Percentiles rank a stretch among this genome's conserved stretches.
Evolutionary conservation across 1,140 invertebrate species (phyloP).

Genomic region (Amyelois transitella): DNA sequence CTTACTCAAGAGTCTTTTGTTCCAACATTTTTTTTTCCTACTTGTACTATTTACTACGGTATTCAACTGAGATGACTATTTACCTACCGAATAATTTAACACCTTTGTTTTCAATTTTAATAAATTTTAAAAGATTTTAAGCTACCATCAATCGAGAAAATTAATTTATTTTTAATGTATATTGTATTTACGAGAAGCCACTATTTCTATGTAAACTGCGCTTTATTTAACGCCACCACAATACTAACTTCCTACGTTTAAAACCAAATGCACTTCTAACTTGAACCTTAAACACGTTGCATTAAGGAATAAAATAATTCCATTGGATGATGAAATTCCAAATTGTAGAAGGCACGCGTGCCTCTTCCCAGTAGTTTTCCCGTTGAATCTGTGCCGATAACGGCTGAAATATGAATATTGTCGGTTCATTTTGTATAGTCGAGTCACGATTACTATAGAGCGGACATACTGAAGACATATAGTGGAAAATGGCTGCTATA

Average conservation of each 20-base stretch:
- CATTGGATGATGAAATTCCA: background rate
- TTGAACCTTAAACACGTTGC: background rate
- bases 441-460: slow-evolving; percentile 20
- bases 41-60: too few species aligned
- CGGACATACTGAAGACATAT: background rate
- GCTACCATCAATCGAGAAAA: too few species aligned
- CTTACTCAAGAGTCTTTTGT: too few species aligned
- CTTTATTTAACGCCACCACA: slow-evolving; percentile 12
- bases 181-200: background rate
- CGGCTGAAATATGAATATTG: slow-evolving; percentile 33
- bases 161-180: too few species aligned
- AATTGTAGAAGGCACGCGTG: background rate
- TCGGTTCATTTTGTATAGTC: slow-evolving; percentile 18
- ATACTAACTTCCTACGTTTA: slow-evolving; percentile 5
- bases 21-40: too few species aligned
- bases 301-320: background rate
- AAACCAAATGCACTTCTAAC: background rate
- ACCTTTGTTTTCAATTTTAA: too few species aligned
- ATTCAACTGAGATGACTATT: too few species aligned
- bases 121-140: too few species aligned
- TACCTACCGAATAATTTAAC: too few species aligned
- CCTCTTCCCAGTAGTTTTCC: slow-evolving; percentile 8
- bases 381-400: slow-evolving; percentile 22
- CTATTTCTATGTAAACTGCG: background rate
- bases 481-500: background rate